Conservation (phyloP, 1,140 invertebrate genomes). For the Pissodes strobi region DNA sequence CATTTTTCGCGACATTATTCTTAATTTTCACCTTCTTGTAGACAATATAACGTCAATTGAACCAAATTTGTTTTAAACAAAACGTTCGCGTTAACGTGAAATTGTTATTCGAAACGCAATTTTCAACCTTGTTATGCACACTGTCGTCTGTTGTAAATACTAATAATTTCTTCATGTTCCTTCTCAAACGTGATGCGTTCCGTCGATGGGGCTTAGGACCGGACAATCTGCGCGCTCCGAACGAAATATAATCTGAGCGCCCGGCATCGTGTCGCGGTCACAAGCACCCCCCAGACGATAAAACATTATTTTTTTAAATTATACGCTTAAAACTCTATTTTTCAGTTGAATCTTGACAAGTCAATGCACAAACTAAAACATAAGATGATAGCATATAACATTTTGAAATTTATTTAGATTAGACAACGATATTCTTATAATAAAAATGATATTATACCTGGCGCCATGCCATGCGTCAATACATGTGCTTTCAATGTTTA, state of each 20-base stretch:
- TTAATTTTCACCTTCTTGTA: too few relatives aligned
- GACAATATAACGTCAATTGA: neutral
- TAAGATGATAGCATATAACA: slow-evolving; percentile 36
- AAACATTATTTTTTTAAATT: slow-evolving; percentile 11
- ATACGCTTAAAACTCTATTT: slow-evolving; percentile 35
- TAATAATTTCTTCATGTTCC: slow-evolving; percentile 37
- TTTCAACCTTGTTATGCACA: slow-evolving; percentile 23
- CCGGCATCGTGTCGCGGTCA: too few relatives aligned
- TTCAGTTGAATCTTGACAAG: slow-evolving; percentile 40
- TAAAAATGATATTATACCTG: slow-evolving; percentile 37
- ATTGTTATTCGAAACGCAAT: neutral
- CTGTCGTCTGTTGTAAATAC: slow-evolving; percentile 40
- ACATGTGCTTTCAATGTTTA: slow-evolving; percentile 57
- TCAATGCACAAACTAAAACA: slow-evolving; percentile 54
- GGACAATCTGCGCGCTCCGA: neutral
- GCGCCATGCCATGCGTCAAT: slow-evolving; percentile 38
- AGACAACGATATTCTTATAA: slow-evolving; percentile 56
- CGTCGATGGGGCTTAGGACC: neutral
- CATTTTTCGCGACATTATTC: too few relatives aligned
- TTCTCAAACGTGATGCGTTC: slow-evolving; percentile 5
- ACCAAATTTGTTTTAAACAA: neutral
- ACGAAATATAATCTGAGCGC: too few relatives aligned
- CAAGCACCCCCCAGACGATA: too few relatives aligned
- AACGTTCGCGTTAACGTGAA: neutral
- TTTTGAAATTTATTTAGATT: slow-evolving; percentile 45